Evolutionary conservation across 2,888 invertebrate genomes (phyloP).

Genomic region (Patella ulyssiponensis): DNA sequence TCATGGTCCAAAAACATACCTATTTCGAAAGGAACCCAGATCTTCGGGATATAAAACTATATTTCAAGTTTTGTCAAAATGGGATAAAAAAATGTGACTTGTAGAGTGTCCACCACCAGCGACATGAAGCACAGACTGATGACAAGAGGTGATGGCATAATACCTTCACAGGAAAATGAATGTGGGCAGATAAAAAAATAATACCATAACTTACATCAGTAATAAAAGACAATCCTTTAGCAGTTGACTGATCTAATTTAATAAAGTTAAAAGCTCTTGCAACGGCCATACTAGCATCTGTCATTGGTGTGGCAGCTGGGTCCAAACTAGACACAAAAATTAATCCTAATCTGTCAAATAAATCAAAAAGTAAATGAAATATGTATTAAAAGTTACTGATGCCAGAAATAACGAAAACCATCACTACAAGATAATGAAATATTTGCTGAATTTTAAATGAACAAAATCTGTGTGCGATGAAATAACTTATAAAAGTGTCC

Average conservation of each 20-base stretch:
- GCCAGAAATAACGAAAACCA: background rate
- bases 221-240: constrained; percentile 86
- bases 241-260: constrained; percentile 81
- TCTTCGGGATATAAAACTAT: too few species aligned
- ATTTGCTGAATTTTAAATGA: background rate
- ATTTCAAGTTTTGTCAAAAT: too few species aligned
- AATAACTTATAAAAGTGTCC: too few species aligned
- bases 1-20: too few species aligned
- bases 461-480: too few species aligned
- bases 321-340: constrained; percentile 80
- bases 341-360: constrained; percentile 83
- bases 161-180: too few species aligned
- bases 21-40: too few species aligned
- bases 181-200: background rate
- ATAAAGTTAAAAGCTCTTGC: constrained; percentile 93
- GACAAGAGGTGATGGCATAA: too few species aligned
- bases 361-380: background rate
- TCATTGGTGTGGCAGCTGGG: constrained; percentile 77
- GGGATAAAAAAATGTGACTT: too few species aligned
- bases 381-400: background rate
- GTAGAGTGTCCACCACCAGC: too few species aligned
- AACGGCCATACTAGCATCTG: constrained; percentile 85
- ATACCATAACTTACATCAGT: constrained; percentile 79
- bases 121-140: too few species aligned
- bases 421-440: background rate